Evolutionary conservation across 2,113 vertebrate genomes (phyloP).

Genomic region (Clupea harengus): DNA sequence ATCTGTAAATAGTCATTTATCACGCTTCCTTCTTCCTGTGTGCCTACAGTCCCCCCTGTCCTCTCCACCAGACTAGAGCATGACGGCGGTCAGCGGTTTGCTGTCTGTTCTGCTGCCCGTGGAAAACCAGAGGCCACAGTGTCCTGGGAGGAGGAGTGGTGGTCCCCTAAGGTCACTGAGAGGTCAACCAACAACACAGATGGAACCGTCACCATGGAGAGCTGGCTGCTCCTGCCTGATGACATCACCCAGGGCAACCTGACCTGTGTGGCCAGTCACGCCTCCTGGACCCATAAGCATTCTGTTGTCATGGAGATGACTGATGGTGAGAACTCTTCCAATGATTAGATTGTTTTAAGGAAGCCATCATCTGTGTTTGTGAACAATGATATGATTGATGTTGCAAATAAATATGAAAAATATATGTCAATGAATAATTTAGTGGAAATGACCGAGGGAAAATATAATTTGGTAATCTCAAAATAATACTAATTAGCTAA

Average conservation of each 20-base stretch:
- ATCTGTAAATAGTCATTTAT: too few species aligned
- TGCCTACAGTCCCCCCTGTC: slow-evolving; percentile 38
- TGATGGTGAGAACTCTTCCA: neutral
- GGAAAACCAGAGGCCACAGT: slow-evolving; percentile 61
- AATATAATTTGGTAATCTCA: too few species aligned
- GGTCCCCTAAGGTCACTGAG: neutral
- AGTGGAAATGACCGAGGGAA: too few species aligned
- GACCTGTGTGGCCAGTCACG: slow-evolving; percentile 55
- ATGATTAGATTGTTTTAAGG: neutral
- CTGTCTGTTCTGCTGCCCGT: slow-evolving; percentile 59
- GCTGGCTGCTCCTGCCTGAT: slow-evolving; percentile 45
- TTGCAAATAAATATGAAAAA: too few species aligned
- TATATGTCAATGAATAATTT: too few species aligned
- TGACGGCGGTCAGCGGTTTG: slow-evolving; percentile 32
- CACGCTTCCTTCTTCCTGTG: neutral
- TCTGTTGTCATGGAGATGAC: neutral
- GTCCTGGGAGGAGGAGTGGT: slow-evolving; percentile 50
- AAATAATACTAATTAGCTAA: too few species aligned
- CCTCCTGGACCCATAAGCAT: neutral
- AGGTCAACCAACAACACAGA: fast-evolving
- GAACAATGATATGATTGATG: too few species aligned
- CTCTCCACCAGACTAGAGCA: slow-evolving; percentile 43
- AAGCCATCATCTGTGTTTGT: too few species aligned
- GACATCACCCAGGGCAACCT: slow-evolving; percentile 25
- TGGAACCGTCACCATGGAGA: slow-evolving; percentile 47